Percentiles rank a stretch among this genome's conserved stretches.
These are phyloP conservation scores for Drosophila gunungcola DNA, from an alignment of 1,140 invertebrate species.

Conservation along the genomic window DNA sequence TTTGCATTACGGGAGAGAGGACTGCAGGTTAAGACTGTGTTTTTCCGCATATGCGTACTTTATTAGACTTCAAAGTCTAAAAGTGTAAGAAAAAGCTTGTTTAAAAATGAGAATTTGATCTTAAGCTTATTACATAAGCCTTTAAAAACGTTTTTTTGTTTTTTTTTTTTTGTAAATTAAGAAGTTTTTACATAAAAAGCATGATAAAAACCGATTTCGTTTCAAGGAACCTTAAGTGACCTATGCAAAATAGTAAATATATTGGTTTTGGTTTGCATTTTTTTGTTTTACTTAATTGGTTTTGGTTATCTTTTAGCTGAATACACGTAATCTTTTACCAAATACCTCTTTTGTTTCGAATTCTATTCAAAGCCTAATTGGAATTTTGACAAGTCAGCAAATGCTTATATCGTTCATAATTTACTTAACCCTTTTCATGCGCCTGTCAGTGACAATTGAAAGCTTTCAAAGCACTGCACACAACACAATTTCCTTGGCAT, in stretches of 20 bases:
- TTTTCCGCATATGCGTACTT: too few species aligned
- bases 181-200: too few species aligned
- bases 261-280: too few species aligned
- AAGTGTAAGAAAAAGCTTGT: neutral
- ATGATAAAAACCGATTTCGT: too few species aligned
- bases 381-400: neutral
- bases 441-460: constrained; percentile 21
- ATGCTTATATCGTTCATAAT: constrained; percentile 14
- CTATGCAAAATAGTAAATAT: too few species aligned
- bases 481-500: constrained; percentile 25
- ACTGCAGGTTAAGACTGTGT: neutral
- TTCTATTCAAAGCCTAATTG: neutral
- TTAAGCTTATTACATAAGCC: neutral
- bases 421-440: neutral
- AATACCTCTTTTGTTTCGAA: neutral
- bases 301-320: too few species aligned
- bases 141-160: too few species aligned
- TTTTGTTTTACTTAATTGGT: too few species aligned
- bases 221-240: too few species aligned
- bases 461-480: constrained; percentile 14
- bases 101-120: neutral
- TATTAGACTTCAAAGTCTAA: neutral
- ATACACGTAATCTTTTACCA: neutral
- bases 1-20: neutral
- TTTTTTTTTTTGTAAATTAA: too few species aligned